Base-by-base conservation (phyloP, 1,140 invertebrate genomes). In the Thrips palmi region DNA sequence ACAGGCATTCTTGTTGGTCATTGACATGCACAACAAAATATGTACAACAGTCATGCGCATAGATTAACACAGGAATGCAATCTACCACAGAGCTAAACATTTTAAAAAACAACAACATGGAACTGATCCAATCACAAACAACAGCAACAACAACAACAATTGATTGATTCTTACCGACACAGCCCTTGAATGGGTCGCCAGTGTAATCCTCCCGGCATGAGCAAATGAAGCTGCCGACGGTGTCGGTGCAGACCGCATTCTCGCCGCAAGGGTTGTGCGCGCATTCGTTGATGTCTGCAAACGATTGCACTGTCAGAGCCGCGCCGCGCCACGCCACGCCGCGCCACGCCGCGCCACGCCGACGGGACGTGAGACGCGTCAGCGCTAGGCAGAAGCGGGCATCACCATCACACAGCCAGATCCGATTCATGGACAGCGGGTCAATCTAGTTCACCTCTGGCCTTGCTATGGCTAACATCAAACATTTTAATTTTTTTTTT, bases 261-360 rank as follows among this genome's bases (percentile, higher is more conserved):
- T 67, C 66, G 47, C 83, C 81, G 57, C 86, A 91, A 21, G 81
- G 78, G 58, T 75, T 82, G 58, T 68, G 70, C 54, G 75, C 68
- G 62, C 84, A 88, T 67, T 87, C 84, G 65, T 89, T 80, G 59
- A 87, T 66, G 72, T 87, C 84, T 88, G 53, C 40, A 51, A 39
- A 32, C 14, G 28, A 33, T n/a, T n/a, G n/a, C n/a, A 27, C n/a
- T n/a, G n/a, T n/a, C n/a, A n/a, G n/a, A n/a, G n/a, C n/a, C n/a
- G n/a, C n/a, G n/a, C n/a, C n/a, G n/a, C n/a, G n/a, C n/a, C n/a
- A n/a, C n/a, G n/a, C n/a, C n/a, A n/a, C n/a, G n/a, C n/a, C n/a
- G n/a, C n/a, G n/a, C n/a, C n/a, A n/a, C n/a, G n/a, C n/a, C n/a
- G n/a, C n/a, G n/a, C n/a, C n/a, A n/a, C n/a, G n/a, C n/a, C n/a